Conservation (phyloP, 2,113 vertebrate species). For the Antigone vipio region DNA sequence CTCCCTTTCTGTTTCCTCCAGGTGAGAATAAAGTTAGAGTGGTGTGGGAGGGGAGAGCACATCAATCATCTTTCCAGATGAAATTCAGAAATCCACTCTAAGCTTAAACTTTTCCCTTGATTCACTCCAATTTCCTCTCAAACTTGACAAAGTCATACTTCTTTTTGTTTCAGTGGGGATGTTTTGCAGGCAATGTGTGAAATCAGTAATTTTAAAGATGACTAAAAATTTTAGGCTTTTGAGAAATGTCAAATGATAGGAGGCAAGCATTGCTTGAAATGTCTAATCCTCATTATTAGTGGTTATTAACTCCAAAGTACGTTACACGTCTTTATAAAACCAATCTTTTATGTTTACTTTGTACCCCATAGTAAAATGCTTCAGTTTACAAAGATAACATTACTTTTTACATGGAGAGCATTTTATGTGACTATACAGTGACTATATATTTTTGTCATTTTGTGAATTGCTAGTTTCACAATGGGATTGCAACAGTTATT, state of each 20-base stretch:
- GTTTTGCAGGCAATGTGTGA: neutral
- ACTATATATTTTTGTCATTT: neutral
- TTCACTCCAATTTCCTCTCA: neutral
- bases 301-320: neutral
- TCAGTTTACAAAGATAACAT: neutral
- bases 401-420: neutral
- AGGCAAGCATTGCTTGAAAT: neutral
- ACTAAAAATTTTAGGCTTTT: constrained; percentile 4
- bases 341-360: neutral
- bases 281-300: neutral
- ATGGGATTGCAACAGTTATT: neutral
- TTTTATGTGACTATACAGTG: neutral
- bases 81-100: constrained; percentile 24
- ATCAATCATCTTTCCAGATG: neutral
- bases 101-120: neutral
- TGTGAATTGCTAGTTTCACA: neutral
- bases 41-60: constrained; percentile 12
- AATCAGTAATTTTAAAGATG: neutral
- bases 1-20: constrained; percentile 18
- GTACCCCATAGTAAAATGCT: neutral
- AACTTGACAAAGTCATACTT: neutral
- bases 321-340: neutral
- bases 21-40: constrained; percentile 21
- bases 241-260: neutral
- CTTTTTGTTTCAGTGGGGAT: neutral